phyloP scores from a whole-genome alignment of 2,797 vertebrate species.

The Hipposideros larvatus region DNA sequence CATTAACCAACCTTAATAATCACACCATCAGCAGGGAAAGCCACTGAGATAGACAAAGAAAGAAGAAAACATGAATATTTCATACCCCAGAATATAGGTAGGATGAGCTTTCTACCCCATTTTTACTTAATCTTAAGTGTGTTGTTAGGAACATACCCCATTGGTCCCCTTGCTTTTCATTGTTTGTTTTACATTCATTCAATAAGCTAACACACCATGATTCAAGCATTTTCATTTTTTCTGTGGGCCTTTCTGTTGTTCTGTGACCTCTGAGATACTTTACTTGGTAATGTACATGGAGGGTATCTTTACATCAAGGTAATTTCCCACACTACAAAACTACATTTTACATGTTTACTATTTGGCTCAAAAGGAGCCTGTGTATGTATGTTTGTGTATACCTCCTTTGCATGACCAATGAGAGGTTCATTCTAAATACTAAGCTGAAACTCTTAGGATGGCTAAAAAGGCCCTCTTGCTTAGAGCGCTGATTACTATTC shows the following conservation, averaged over 20 bases:
- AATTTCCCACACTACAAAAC: neutral
- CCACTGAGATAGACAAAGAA: neutral
- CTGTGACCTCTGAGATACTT: neutral
- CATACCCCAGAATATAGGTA: neutral
- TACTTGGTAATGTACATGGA: neutral
- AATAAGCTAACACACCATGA: neutral
- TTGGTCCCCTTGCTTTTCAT: neutral
- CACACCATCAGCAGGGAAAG: neutral
- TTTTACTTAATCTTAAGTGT: neutral
- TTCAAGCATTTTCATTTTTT: neutral
- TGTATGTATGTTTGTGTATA: neutral
- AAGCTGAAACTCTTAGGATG: neutral
- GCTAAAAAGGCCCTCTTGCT: neutral
- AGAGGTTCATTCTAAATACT: neutral
- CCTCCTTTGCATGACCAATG: neutral
- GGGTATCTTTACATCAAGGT: neutral
- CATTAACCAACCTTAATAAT: neutral
- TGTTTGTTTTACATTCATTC: neutral
- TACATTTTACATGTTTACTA: neutral
- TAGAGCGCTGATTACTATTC: neutral
- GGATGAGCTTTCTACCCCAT: neutral
- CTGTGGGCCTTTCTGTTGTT: neutral
- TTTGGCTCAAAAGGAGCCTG: neutral
- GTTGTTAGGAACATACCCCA: neutral
- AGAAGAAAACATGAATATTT: neutral